phyloP scores from a whole-genome alignment of 2,113 vertebrate species.

The Callospermophilus lateralis region DNA sequence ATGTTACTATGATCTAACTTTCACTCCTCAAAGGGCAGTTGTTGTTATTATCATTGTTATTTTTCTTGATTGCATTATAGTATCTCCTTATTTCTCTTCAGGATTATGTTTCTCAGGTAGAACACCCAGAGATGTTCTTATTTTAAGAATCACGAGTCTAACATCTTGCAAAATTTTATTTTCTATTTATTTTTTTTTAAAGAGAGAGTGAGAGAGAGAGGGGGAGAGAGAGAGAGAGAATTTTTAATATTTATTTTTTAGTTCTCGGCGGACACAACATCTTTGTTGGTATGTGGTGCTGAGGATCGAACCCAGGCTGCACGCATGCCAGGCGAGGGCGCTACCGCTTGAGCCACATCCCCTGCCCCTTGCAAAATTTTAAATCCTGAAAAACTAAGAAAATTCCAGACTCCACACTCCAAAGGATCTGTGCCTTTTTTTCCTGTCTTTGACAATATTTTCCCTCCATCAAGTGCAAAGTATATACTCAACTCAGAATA shows the following conservation, averaged over 20 bases:
- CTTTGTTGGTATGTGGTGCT: too few relatives aligned
- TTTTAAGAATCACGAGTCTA: neutral
- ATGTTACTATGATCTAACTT: neutral
- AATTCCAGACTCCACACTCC: neutral
- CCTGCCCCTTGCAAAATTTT: neutral
- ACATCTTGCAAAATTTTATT: neutral
- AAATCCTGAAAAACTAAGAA: neutral
- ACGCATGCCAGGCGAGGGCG: too few relatives aligned
- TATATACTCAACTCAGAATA: neutral
- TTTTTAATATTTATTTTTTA: too few relatives aligned
- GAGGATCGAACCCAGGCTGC: too few relatives aligned
- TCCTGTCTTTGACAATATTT: neutral
- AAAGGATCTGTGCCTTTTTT: neutral
- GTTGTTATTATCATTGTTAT: neutral
- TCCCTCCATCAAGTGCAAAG: neutral
- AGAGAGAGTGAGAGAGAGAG: too few relatives aligned
- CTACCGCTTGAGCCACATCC: too few relatives aligned
- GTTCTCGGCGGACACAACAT: too few relatives aligned
- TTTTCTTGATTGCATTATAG: neutral
- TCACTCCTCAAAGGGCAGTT: neutral
- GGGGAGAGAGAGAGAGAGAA: too few relatives aligned
- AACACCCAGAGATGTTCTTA: neutral
- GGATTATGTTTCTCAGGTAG: neutral
- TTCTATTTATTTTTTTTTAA: too few relatives aligned
- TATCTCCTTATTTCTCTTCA: neutral